phyloP scores from a whole-genome alignment of 2,888 invertebrate species.

The Athetis lepigone region DNA sequence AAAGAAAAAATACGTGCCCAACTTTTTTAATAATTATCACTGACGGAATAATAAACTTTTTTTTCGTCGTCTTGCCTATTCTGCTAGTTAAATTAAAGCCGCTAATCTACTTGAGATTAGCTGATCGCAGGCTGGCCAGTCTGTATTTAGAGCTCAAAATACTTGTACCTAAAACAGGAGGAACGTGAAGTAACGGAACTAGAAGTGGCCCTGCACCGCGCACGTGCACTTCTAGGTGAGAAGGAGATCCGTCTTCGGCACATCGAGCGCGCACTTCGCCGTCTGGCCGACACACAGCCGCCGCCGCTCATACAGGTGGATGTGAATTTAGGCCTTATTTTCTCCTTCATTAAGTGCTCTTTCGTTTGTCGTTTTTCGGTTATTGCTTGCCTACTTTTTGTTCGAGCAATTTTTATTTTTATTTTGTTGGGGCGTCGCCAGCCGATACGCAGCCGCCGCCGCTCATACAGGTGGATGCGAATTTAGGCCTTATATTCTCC shows the following conservation, averaged over 20 bases:
- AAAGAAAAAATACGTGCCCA: too few species aligned
- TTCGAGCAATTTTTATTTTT: not conserved
- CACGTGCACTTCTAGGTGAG: conserved; percentile 94
- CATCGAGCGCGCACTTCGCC: conserved; percentile 94
- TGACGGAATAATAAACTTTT: too few species aligned
- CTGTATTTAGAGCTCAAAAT: not conserved
- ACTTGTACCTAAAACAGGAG: conserved; percentile 87
- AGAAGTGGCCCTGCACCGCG: conserved; percentile 95
- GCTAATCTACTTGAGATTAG: too few species aligned
- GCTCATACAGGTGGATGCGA: too few species aligned
- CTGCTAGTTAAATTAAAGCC: too few species aligned
- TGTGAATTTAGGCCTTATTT: conserved; percentile 22
- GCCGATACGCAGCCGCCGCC: too few species aligned
- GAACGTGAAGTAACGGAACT: conserved; percentile 95
- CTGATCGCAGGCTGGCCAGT: too few species aligned
- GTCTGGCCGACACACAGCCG: conserved; percentile 86
- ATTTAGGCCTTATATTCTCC: not conserved
- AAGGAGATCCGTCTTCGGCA: conserved; percentile 95
- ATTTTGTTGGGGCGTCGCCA: too few species aligned
- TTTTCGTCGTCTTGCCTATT: too few species aligned
- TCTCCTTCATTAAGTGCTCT: not conserved
- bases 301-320: conserved; percentile 78
- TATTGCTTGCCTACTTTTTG: not conserved
- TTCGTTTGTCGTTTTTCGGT: not conserved
- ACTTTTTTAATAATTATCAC: too few species aligned